Conservation (phyloP, 2,113 vertebrate species). For the Corapipo altera region DNA sequence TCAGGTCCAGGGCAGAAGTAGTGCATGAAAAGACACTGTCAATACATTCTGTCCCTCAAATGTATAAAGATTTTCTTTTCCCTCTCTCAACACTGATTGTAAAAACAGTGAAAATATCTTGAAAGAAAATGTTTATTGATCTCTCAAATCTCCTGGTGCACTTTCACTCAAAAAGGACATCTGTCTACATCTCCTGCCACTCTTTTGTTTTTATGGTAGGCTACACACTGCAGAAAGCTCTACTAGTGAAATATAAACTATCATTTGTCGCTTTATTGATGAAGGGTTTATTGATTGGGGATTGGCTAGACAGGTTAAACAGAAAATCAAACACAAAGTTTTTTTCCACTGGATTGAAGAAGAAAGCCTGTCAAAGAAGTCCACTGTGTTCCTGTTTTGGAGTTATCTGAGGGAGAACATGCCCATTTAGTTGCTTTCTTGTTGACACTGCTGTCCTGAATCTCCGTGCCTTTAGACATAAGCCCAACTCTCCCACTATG, state of each 20-base stretch:
- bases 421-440: neutral
- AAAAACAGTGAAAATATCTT: neutral
- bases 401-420: rapidly evolving
- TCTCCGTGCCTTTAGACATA: neutral
- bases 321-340: neutral
- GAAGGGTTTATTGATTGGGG: neutral
- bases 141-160: neutral
- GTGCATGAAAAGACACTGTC: neutral
- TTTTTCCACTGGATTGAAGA: neutral
- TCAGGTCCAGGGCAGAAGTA: neutral
- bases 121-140: neutral
- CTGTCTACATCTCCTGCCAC: neutral
- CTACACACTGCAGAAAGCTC: neutral
- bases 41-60: neutral
- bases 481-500: rapidly evolving
- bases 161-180: neutral
- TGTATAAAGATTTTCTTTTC: neutral
- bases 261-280: neutral
- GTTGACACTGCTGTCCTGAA: neutral
- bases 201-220: neutral
- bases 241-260: neutral
- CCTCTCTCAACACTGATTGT: neutral
- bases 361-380: neutral
- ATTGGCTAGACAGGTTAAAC: neutral
- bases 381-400: rapidly evolving